Evolutionary conservation across 2,888 invertebrate genomes (phyloP).

Genomic region (Lycaena phlaeas): DNA sequence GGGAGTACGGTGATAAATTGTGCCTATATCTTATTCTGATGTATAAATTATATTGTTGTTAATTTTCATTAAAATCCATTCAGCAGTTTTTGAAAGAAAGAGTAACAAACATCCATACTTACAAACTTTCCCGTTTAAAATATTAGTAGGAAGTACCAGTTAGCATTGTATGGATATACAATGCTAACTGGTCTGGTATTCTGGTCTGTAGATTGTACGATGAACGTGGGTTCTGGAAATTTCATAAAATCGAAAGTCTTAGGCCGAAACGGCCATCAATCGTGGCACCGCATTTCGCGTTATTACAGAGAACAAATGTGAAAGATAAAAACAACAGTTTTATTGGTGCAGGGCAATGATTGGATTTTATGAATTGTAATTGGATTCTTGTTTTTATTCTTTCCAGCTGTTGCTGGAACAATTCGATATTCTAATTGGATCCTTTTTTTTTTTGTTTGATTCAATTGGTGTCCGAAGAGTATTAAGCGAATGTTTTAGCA

Average conservation of each 20-base stretch:
- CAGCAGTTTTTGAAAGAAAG: too few relatives aligned
- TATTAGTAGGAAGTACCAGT: too few relatives aligned
- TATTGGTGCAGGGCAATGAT: constrained; percentile 18
- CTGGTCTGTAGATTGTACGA: too few relatives aligned
- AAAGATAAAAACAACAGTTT: constrained; percentile 19
- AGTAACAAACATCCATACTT: too few relatives aligned
- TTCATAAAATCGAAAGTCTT: neutral
- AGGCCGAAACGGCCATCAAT: neutral
- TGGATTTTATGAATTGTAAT: constrained; percentile 22
- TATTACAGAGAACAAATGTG: constrained; percentile 14
- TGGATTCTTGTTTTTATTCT: constrained; percentile 21
- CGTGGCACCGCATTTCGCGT: constrained; percentile 11
- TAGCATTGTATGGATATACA: too few relatives aligned
- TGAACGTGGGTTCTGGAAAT: too few relatives aligned
- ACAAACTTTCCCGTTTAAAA: too few relatives aligned
- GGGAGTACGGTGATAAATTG: too few relatives aligned
- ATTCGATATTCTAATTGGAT: constrained; percentile 16
- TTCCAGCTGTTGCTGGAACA: constrained; percentile 16
- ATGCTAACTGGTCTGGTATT: too few relatives aligned
- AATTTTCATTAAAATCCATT: too few relatives aligned
- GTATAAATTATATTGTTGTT: too few relatives aligned
- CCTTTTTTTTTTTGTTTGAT: constrained; percentile 16
- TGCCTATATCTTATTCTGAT: too few relatives aligned
- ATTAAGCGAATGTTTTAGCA: constrained; percentile 9
- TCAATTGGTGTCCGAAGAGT: constrained; percentile 1